Percentiles rank a stretch among this genome's conserved stretches.
Evolutionary conservation across 2,888 invertebrate genomes (phyloP).

Genomic region (Alloscopus bannaensis): DNA sequence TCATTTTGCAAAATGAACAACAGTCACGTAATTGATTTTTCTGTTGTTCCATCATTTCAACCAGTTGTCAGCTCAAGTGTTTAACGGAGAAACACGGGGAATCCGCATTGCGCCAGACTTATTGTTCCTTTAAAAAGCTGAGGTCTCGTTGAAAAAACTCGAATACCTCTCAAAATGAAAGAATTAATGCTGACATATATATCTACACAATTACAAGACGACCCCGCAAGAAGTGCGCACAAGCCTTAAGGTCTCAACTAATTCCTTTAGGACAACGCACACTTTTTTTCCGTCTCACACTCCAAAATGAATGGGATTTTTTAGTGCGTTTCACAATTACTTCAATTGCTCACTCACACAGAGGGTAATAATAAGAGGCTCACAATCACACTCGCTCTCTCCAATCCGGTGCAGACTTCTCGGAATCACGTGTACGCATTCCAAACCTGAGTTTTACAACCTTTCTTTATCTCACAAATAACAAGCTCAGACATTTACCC

Average conservation of each 20-base stretch:
- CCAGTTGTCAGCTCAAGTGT: background rate
- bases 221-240: too few relatives aligned
- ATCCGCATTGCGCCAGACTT: background rate
- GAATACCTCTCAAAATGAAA: too few relatives aligned
- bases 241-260: too few relatives aligned
- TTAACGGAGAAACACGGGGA: background rate
- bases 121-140: background rate
- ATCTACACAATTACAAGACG: too few relatives aligned
- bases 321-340: slow-evolving; percentile 16
- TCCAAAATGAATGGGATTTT: slow-evolving; percentile 26
- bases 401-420: slow-evolving; percentile 45
- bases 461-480: slow-evolving; percentile 27
- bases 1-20: background rate
- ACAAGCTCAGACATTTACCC: slow-evolving; percentile 5
- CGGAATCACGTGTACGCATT: slow-evolving; percentile 55
- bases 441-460: slow-evolving; percentile 33
- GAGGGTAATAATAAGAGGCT: background rate
- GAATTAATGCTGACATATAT: too few relatives aligned
- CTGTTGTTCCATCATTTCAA: background rate
- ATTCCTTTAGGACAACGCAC: slow-evolving; percentile 8
- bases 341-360: slow-evolving; percentile 10
- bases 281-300: background rate
- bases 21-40: background rate
- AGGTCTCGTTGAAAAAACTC: too few relatives aligned
- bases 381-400: background rate